Percentiles rank a stretch among this genome's conserved stretches.
Evolutionary conservation across 2,113 vertebrate species (phyloP).

Genomic region (Mungos mungo): DNA sequence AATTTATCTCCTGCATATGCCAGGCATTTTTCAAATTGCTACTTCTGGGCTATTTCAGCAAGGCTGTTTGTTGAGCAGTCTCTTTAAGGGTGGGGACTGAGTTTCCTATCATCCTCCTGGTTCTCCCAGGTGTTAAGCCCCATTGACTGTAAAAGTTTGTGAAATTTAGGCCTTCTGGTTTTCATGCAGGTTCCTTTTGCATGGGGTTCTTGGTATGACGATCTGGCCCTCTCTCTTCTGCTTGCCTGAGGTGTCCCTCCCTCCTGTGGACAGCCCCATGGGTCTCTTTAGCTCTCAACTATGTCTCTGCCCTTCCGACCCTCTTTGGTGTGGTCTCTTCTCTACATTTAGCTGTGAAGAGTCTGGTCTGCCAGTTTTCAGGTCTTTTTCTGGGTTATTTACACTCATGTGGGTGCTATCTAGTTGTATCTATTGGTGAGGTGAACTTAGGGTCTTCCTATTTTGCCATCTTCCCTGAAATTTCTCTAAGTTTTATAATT

Average conservation of each 20-base stretch:
- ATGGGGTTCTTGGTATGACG: background rate
- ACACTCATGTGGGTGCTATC: background rate
- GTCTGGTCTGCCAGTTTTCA: background rate
- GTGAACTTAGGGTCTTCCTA: background rate
- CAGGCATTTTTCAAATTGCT: background rate
- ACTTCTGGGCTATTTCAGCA: background rate
- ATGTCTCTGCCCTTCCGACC: background rate
- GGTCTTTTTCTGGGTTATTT: background rate
- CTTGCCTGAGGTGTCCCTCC: background rate
- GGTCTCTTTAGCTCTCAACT: background rate
- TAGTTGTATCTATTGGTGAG: background rate
- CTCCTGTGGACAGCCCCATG: background rate
- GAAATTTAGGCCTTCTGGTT: background rate
- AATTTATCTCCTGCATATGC: background rate
- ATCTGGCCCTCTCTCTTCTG: background rate
- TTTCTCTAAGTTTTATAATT: background rate
- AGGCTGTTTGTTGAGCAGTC: background rate
- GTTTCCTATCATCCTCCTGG: background rate
- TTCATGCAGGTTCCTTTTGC: background rate
- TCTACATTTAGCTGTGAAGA: background rate
- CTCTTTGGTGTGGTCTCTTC: background rate
- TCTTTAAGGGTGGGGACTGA: background rate
- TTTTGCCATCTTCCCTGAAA: background rate
- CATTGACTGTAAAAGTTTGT: background rate
- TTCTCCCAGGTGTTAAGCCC: background rate